Base-by-base conservation (phyloP, 2,888 invertebrate species). In the Pimpla rufipes region DNA sequence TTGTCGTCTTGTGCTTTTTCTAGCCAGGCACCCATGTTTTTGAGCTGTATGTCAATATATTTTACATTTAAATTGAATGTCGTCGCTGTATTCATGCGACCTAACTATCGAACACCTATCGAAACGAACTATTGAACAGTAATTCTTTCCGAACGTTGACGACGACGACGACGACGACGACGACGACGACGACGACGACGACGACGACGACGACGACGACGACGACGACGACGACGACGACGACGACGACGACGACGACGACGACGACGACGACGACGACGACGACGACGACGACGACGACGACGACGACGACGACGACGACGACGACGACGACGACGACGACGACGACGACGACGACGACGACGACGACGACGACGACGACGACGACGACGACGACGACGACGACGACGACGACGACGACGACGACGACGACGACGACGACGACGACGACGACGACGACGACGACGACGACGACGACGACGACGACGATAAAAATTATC, bases 121-220 rank as follows among this genome's bases (percentile, higher is more conserved):
- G 2, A 3, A 29, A 29, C 29, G 29, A 29, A 3, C 5, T 3
- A 29, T 29, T 29, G 2, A 29, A 29, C 5, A 29, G 5, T 29
- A 5, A 29, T n/a, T n/a, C n/a, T n/a, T n/a, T n/a, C n/a, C 29
- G 29, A 29, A 29, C 29, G 2, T 29, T 29, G 5, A 29, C 29
- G 29, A 29, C 29, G 29, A 29, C 29, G n/a, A 47, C 47, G 47
- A 47, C 29, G 29, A 29, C 47, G n/a, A 47, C 47, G 47, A 47
- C 3, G 29, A 29, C 47, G 5, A 47, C 47, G 47, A 47, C 47
- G n/a, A n/a, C 5, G n/a, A 29, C 2, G 3, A 29, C 47, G 13
- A n/a, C 47, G n/a, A 47, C 47, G n/a, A n/a, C 47, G n/a, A 47
- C 13, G 47, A 47, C 47, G n/a, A 47, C 47, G 47, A 47, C 47